Evolutionary conservation across 1,140 invertebrate species (phyloP), one percentile per base, ranked within the genome.

Genomic region (Bombus waltoni): DNA sequence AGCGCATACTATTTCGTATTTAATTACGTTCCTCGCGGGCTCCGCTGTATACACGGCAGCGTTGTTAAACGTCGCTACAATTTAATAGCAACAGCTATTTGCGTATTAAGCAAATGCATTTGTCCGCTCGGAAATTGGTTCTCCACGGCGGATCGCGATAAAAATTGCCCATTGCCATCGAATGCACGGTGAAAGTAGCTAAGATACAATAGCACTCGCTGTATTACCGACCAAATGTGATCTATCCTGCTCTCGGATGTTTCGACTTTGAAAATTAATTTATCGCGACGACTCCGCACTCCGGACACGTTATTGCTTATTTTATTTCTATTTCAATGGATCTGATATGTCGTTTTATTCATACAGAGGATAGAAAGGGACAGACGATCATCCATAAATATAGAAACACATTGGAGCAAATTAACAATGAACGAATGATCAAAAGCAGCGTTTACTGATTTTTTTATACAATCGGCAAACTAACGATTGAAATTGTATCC

Each of bases 1-100:
- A 73, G 80, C 80, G 85, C 85, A 82, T 76, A 76, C 85, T 70
- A 82, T 76, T 80, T 86, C 85, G 85, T 73, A 82, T 86, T 86
- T 86, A 86, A 86, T 86, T 86, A 81, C 84, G 79, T 81, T 81
- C 76, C 84, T 74, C 38, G 79, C 59, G 79, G 70, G 68, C 71
- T 47, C 53, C 59, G 62, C 70, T 74, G 59, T 38, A 73, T 75
- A 68, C 57, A 65, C 71, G 66, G 35, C 75, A 32, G 38, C 78
- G 78, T 72, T 79, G 83, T 68, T 85, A 72, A 85, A 80, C 70
- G 77, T 85, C 77, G 68, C 68, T 85, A 81, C 57, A 81, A 85
- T 73, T 85, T 85, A 85, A 85, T 81, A 83, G 82, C 66, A 44
- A 70, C 82, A 76, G 62, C 47, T 78, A 83, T 83, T 78, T 42